Conservation (phyloP, 2,797 vertebrate species). For the Bothrops alternatus region DNA sequence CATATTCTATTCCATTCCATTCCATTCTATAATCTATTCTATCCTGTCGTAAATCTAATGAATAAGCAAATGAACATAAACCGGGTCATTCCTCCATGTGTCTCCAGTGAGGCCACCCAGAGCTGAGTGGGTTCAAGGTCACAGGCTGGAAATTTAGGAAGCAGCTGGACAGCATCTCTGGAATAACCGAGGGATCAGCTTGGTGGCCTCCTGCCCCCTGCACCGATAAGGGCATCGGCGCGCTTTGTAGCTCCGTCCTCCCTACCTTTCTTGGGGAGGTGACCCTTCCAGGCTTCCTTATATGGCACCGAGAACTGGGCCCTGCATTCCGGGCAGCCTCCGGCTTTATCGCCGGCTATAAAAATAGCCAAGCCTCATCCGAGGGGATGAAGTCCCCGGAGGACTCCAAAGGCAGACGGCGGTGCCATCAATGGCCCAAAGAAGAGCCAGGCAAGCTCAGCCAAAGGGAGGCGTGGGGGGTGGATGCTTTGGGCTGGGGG, state of each 20-base stretch:
- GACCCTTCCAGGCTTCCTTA: conserved; percentile 69
- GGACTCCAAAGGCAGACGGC: too few relatives aligned
- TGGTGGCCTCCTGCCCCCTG: conserved; percentile 35
- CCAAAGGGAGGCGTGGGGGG: neutral
- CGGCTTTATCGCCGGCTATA: conserved; percentile 73
- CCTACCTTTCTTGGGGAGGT: conserved; percentile 72
- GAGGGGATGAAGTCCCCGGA: conserved; percentile 48
- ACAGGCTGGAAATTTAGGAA: neutral
- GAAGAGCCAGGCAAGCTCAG: neutral
- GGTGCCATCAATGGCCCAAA: neutral
- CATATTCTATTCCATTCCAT: too few relatives aligned
- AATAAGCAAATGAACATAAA: conserved; percentile 39
- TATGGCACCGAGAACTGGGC: conserved; percentile 69
- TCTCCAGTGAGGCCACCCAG: neutral
- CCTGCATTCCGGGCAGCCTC: conserved; percentile 65
- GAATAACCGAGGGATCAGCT: neutral
- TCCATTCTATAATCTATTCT: too few relatives aligned
- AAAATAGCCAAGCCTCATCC: conserved; percentile 77
- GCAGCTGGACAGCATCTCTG: neutral
- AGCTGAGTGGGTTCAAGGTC: neutral
- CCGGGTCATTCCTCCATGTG: neutral
- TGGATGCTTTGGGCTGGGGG: neutral
- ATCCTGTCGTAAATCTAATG: neutral
- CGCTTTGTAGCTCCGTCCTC: neutral
- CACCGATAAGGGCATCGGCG: conserved; percentile 33